Percentiles rank a stretch among this genome's conserved stretches.
Evolutionary conservation across 1,140 invertebrate species (phyloP).

Genomic region (Mactra quadrangularis): DNA sequence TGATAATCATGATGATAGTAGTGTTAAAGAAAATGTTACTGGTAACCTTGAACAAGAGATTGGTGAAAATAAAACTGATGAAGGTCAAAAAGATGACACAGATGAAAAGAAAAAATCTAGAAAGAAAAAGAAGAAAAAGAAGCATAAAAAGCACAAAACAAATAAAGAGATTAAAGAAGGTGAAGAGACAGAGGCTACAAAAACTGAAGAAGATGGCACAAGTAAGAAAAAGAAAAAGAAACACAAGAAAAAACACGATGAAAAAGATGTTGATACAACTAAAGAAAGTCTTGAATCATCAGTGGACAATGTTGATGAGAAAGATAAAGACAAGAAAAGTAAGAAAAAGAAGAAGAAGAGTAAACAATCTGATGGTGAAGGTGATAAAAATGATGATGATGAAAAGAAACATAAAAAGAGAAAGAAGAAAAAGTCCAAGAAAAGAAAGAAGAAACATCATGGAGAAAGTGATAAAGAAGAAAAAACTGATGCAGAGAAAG

Average conservation of each 20-base stretch:
- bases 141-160: constrained; percentile 61
- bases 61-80: constrained; percentile 30
- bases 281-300: constrained; percentile 41
- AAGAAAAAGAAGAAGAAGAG: constrained; percentile 63
- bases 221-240: constrained; percentile 69
- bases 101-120: constrained; percentile 48
- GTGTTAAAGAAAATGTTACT: neutral
- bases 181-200: constrained; percentile 15
- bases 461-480: constrained; percentile 61
- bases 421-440: constrained; percentile 57
- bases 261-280: constrained; percentile 42
- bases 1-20: constrained; percentile 18
- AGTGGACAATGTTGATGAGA: constrained; percentile 32
- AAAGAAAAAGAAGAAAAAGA: constrained; percentile 66
- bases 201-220: constrained; percentile 42
- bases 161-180: constrained; percentile 27
- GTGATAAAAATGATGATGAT: constrained; percentile 55
- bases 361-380: constrained; percentile 58
- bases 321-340: constrained; percentile 65
- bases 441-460: constrained; percentile 63
- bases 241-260: constrained; percentile 62
- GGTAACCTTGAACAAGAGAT: constrained; percentile 23
- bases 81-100: constrained; percentile 11
- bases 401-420: constrained; percentile 60
- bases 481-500: constrained; percentile 63